These are phyloP conservation scores for Trissonchulus sp. DNA, from an alignment of 2,888 invertebrate species.

Conservation along the genomic window DNA sequence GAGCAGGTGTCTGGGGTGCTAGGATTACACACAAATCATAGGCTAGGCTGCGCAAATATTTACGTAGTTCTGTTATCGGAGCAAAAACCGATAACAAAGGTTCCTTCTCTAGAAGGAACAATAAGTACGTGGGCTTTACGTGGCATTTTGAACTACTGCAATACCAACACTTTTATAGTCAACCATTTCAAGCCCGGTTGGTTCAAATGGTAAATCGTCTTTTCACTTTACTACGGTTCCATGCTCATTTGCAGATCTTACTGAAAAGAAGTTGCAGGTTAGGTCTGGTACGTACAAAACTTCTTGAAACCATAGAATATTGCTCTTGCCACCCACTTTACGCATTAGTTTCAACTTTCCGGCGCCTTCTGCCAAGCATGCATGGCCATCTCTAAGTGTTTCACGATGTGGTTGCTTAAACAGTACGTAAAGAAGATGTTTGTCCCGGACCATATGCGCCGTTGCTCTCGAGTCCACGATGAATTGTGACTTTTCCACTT, in stretches of 20 bases:
- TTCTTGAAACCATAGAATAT: constrained; percentile 4
- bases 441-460: neutral
- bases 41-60: no score
- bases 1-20: no score
- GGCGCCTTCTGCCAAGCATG: neutral
- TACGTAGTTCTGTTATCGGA: no score
- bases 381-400: neutral
- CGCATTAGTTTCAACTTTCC: neutral
- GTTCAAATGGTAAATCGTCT: no score
- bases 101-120: no score
- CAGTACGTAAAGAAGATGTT: neutral
- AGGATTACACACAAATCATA: no score
- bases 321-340: neutral
- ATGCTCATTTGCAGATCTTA: neutral
- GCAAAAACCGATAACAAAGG: no score
- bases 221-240: neutral
- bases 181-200: no score
- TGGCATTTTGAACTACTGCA: no score
- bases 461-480: neutral
- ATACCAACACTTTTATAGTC: no score
- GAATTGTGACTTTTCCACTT: neutral
- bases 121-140: no score
- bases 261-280: neutral
- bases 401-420: neutral
- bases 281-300: neutral